A percentile compares a stretch with the other conserved stretches of the same genome.
Evolutionary conservation across 2,797 vertebrate genomes (phyloP).

Genomic region (Huso huso): DNA sequence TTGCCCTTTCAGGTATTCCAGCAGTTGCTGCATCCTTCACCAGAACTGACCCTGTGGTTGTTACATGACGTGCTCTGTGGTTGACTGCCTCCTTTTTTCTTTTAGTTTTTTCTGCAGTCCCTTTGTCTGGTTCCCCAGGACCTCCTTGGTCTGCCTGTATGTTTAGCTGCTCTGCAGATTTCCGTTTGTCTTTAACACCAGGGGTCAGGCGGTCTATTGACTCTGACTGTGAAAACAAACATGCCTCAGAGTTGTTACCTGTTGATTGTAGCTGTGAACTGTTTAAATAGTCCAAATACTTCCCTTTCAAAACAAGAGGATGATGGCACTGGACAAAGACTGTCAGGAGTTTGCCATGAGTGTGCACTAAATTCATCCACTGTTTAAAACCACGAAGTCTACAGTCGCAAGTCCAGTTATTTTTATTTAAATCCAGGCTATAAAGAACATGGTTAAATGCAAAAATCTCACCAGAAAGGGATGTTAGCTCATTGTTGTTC

Average conservation of each 20-base stretch:
- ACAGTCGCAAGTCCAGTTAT: slow-evolving; percentile 90
- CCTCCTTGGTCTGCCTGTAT: slow-evolving; percentile 46
- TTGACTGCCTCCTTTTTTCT: slow-evolving; percentile 29
- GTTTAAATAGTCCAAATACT: slow-evolving; percentile 82
- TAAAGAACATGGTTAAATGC: slow-evolving; percentile 68
- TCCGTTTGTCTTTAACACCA: slow-evolving; percentile 18
- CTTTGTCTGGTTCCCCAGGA: slow-evolving; percentile 18
- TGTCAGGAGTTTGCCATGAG: slow-evolving; percentile 74
- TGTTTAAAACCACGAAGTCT: slow-evolving; percentile 68
- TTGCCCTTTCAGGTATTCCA: slow-evolving; percentile 33
- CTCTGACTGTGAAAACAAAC: slow-evolving; percentile 22
- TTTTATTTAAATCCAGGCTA: slow-evolving; percentile 79
- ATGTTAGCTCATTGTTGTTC: slow-evolving; percentile 72
- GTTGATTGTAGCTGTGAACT: slow-evolving; percentile 57
- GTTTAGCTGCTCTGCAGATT: slow-evolving; percentile 22
- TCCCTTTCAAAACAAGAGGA: slow-evolving; percentile 68
- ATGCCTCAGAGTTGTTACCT: slow-evolving; percentile 42
- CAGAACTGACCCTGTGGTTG: neutral
- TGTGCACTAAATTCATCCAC: slow-evolving; percentile 76
- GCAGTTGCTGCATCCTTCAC: slow-evolving; percentile 19
- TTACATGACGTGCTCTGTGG: slow-evolving; percentile 29
- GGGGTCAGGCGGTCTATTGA: slow-evolving; percentile 40
- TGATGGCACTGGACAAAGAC: slow-evolving; percentile 78
- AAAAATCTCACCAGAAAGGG: slow-evolving; percentile 70
- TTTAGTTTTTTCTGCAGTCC: slow-evolving; percentile 33